Conservation (phyloP, 2,113 vertebrate genomes). For the Heliornis fulica region DNA sequence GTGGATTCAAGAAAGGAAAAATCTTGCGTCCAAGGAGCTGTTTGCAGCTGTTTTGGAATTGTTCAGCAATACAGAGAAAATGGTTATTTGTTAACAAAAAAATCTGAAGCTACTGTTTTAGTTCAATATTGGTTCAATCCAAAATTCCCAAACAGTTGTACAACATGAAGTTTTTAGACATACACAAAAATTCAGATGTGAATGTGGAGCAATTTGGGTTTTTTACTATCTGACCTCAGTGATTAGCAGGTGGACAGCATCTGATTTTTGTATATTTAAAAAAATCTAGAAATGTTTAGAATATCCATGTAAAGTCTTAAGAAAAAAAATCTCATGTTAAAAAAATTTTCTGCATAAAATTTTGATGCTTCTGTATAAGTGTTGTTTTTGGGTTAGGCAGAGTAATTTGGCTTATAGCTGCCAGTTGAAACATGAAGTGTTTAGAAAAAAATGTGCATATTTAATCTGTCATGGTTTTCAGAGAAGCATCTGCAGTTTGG, state of each 20-base stretch:
- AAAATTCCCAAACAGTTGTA: neutral
- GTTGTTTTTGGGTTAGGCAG: neutral
- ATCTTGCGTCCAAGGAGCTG: neutral
- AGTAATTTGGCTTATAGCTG: neutral
- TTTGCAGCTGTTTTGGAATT: neutral
- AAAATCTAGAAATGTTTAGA: conserved; percentile 25
- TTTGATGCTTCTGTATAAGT: neutral
- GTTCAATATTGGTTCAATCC: neutral
- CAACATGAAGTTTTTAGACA: neutral
- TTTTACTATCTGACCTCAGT: neutral
- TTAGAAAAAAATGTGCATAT: neutral
- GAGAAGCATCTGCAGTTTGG: neutral
- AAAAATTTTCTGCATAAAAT: neutral
- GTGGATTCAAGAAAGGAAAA: neutral
- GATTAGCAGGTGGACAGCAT: conserved; percentile 5
- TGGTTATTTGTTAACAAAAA: neutral
- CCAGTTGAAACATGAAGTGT: neutral
- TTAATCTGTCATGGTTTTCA: neutral
- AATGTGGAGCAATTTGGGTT: neutral
- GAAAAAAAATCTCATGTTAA: neutral
- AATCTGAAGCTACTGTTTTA: neutral
- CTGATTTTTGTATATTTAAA: neutral
- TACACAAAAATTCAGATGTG: neutral
- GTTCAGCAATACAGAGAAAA: neutral
- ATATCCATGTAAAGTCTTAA: neutral